A percentile compares a stretch with the other conserved stretches of the same genome.
phyloP scores from a whole-genome alignment of 2,888 invertebrate genomes.

The Agrotis puta region DNA sequence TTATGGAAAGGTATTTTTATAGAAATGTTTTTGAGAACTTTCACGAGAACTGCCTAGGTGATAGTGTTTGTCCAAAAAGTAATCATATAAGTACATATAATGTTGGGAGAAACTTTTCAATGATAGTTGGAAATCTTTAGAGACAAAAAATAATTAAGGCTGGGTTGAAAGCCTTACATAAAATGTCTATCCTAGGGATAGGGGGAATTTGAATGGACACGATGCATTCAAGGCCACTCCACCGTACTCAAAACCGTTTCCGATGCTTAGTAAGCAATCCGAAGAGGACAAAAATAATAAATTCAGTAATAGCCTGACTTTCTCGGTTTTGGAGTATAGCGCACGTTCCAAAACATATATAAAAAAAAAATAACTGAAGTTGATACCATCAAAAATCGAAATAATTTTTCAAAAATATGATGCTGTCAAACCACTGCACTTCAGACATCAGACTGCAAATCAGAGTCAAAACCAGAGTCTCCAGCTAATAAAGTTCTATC shows the following conservation, averaged over 20 bases:
- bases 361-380: no score
- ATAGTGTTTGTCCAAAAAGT: background rate
- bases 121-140: background rate
- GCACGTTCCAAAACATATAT: no score
- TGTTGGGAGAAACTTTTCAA: background rate
- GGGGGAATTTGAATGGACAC: background rate
- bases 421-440: no score
- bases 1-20: background rate
- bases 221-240: conserved; percentile 17
- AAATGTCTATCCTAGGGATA: background rate
- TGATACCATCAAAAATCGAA: no score
- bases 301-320: background rate
- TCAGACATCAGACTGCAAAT: no score
- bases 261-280: background rate
- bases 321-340: no score
- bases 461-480: no score
- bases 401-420: no score
- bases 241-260: background rate
- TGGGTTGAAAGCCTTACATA: background rate
- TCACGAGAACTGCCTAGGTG: background rate
- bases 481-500: no score
- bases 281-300: background rate
- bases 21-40: background rate
- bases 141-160: background rate
- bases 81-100: background rate